Evolutionary conservation across 2,797 vertebrate genomes (phyloP).

Genomic region (Sebastes glaucus): DNA sequence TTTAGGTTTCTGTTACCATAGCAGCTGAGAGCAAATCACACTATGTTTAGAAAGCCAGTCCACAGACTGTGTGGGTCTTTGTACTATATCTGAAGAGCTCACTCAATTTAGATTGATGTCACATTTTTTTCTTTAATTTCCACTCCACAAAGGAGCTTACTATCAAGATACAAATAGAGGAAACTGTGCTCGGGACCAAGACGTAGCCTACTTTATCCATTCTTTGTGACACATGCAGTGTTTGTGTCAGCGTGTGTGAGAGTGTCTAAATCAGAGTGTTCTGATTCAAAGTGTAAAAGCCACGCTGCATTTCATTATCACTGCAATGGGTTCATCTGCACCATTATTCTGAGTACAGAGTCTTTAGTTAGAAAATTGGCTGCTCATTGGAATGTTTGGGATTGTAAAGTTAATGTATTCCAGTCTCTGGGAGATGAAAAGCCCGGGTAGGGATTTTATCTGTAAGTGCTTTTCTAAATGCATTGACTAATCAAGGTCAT

Average conservation of each 20-base stretch:
- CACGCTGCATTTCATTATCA: constrained; percentile 44
- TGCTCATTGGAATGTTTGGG: constrained; percentile 19
- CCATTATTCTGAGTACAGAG: constrained; percentile 1
- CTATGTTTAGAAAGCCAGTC: constrained; percentile 32
- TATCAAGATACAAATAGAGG: not conserved
- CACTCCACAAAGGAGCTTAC: not conserved
- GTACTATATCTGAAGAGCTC: not conserved
- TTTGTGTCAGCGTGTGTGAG: not conserved
- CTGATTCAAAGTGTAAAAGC: constrained; percentile 27
- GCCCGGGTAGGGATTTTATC: constrained; percentile 1
- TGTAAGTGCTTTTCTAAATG: not conserved
- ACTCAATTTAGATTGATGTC: not conserved
- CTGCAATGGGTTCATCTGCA: not conserved
- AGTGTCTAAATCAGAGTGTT: constrained; percentile 17
- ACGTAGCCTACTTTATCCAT: not conserved
- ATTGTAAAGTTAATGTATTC: constrained; percentile 48
- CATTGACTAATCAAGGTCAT: constrained; percentile 7
- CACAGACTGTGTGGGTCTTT: constrained; percentile 9
- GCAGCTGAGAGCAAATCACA: constrained; percentile 16
- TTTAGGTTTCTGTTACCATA: constrained; percentile 46
- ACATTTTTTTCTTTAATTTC: not conserved
- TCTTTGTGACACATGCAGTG: constrained; percentile 1
- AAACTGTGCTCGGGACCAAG: not conserved
- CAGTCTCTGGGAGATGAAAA: constrained; percentile 33
- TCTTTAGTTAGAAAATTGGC: constrained; percentile 11